phyloP scores from a whole-genome alignment of 2,113 vertebrate genomes.

The Calidris pugnax region DNA sequence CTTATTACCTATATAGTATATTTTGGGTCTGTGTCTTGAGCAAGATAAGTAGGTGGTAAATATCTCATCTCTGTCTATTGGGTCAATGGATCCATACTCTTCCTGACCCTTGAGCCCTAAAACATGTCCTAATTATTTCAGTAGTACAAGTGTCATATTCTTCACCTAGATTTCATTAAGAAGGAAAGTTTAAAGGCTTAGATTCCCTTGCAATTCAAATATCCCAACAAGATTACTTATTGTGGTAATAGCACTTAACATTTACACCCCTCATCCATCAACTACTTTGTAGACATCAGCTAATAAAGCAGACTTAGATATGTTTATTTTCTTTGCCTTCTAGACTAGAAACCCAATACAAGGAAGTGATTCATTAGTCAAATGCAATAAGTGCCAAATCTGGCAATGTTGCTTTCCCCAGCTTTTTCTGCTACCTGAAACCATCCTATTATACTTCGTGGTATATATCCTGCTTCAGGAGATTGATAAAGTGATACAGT shows the following conservation, averaged over 20 bases:
- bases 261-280: neutral
- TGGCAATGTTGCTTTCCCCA: neutral
- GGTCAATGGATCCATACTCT: neutral
- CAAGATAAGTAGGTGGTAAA: neutral
- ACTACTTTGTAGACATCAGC: neutral
- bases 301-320: neutral
- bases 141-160: neutral
- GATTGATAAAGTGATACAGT: neutral
- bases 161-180: neutral
- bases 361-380: conserved; percentile 22
- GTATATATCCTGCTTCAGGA: neutral
- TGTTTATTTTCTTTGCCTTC: conserved; percentile 23
- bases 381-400: neutral
- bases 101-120: neutral
- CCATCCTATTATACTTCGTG: neutral
- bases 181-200: neutral
- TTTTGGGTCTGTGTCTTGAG: neutral
- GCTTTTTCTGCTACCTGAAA: neutral
- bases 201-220: neutral
- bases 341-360: neutral
- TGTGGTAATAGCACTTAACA: neutral
- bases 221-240: neutral
- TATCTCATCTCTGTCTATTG: neutral
- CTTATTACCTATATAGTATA: neutral
- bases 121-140: neutral